phyloP scores from a whole-genome alignment of 2,113 vertebrate species.

The Catagonus wagneri region DNA sequence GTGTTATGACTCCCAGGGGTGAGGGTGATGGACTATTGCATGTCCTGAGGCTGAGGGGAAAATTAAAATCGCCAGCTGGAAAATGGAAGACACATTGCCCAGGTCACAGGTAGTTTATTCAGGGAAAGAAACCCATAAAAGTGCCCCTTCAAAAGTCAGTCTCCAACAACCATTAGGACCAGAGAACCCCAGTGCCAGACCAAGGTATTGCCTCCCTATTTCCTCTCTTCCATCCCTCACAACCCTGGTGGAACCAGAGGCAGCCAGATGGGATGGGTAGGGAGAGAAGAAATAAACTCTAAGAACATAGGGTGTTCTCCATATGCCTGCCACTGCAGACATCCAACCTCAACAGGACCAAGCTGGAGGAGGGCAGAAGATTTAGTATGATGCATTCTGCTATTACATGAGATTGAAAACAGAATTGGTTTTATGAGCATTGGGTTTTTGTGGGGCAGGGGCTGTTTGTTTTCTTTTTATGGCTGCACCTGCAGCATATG shows the following conservation, averaged over 20 bases:
- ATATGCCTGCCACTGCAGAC: not conserved
- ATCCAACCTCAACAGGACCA: not conserved
- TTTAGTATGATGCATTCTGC: not conserved
- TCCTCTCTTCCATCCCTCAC: not conserved
- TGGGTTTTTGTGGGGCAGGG: no score
- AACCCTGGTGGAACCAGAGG: not conserved
- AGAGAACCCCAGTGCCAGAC: not conserved
- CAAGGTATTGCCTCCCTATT: not conserved
- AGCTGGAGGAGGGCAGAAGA: not conserved
- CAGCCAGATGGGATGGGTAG: not conserved
- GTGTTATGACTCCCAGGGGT: not conserved
- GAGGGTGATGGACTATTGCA: not conserved
- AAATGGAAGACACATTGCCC: not conserved
- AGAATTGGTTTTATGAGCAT: not conserved
- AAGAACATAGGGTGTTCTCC: not conserved
- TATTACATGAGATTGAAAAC: not conserved
- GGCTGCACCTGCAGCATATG: no score
- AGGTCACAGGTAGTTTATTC: not conserved
- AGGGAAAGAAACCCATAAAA: not conserved
- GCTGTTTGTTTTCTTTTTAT: no score
- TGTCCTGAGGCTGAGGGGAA: not conserved
- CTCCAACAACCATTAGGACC: not conserved
- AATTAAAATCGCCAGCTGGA: not conserved
- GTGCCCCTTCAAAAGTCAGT: not conserved
- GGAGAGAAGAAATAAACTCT: not conserved